phyloP scores from a whole-genome alignment of 2,888 invertebrate genomes.

The Camptogramma bilineatum region DNA sequence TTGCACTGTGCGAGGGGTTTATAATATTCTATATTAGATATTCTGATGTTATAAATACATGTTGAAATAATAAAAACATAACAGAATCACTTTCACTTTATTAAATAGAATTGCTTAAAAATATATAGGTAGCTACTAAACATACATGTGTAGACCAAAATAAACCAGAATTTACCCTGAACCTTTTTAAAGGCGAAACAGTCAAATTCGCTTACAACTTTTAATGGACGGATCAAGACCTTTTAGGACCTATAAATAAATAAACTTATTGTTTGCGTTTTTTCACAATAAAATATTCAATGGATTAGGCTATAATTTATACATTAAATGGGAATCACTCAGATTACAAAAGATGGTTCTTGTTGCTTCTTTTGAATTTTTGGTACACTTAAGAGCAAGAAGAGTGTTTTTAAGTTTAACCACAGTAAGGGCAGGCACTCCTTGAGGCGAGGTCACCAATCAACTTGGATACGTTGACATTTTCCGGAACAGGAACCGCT shows the following conservation, averaged over 20 bases:
- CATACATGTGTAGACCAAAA: slow-evolving; percentile 17
- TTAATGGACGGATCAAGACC: slow-evolving; percentile 25
- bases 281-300: slow-evolving; percentile 11
- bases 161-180: slow-evolving; percentile 17
- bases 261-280: slow-evolving; percentile 12
- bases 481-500: slow-evolving; percentile 62
- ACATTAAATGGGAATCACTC: slow-evolving; percentile 15
- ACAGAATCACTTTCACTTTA: slow-evolving; percentile 32
- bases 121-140: slow-evolving; percentile 1
- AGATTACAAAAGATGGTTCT: not conserved
- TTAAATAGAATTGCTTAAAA: slow-evolving; percentile 10
- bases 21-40: too few relatives aligned
- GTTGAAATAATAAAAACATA: slow-evolving; percentile 3
- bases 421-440: not conserved
- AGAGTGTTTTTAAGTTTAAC: not conserved
- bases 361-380: not conserved
- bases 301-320: not conserved
- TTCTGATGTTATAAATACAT: not conserved
- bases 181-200: slow-evolving; percentile 27
- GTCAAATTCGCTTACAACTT: slow-evolving; percentile 26
- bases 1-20: too few relatives aligned
- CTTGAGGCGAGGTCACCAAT: slow-evolving; percentile 49
- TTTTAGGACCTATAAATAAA: slow-evolving; percentile 20
- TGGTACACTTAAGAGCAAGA: slow-evolving; percentile 9
- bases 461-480: slow-evolving; percentile 60